Percentiles rank a stretch among this genome's conserved stretches.
phyloP scores from a whole-genome alignment of 1,140 invertebrate species.

The Aphidius gifuensis region DNA sequence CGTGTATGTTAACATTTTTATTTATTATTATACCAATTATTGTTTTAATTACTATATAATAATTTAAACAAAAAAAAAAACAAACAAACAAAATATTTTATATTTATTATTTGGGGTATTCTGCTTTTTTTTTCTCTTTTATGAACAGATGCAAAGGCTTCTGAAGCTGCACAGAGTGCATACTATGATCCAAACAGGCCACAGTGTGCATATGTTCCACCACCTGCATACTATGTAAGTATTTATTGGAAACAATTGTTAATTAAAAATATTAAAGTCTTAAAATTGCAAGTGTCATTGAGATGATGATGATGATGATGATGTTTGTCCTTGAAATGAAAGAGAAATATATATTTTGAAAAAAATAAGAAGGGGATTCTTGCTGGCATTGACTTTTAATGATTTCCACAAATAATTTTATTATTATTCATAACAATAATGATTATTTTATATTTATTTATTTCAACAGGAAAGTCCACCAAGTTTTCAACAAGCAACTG shows the following conservation, averaged over 20 bases:
- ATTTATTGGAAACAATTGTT: too few species aligned
- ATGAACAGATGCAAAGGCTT: conserved; percentile 74
- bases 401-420: neutral
- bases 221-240: conserved; percentile 79
- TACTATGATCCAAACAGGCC: conserved; percentile 83
- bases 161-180: conserved; percentile 81
- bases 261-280: neutral
- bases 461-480: conserved; percentile 70
- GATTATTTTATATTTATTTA: conserved; percentile 18
- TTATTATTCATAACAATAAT: conserved; percentile 1
- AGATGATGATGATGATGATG: neutral
- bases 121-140: conserved; percentile 18
- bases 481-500: conserved; percentile 65
- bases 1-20: neutral
- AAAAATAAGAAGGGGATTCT: too few species aligned
- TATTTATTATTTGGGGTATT: conserved; percentile 17
- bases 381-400: too few species aligned
- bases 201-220: conserved; percentile 81
- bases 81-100: neutral
- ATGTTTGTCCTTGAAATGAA: conserved; percentile 6
- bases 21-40: conserved; percentile 18
- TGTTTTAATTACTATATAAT: neutral
- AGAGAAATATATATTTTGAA: too few species aligned
- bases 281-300: neutral
- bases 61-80: too few species aligned